Percentiles rank a stretch among this genome's conserved stretches.
Evolutionary conservation across 2,888 invertebrate species (phyloP).

Genomic region (Latheticus oryzae): DNA sequence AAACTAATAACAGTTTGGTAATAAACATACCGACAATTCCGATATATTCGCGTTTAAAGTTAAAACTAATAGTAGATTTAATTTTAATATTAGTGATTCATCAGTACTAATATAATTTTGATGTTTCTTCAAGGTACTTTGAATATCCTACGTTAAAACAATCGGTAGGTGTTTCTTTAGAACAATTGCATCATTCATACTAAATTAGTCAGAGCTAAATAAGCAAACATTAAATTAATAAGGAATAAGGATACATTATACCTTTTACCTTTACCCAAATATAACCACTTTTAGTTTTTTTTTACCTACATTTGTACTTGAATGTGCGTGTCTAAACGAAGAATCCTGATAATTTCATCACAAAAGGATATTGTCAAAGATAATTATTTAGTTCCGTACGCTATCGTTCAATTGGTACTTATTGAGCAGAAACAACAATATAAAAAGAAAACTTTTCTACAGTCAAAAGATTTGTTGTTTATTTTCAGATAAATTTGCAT

Average conservation of each 20-base stretch:
- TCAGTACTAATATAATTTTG: constrained; percentile 21
- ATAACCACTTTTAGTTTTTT: constrained; percentile 22
- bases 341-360: constrained; percentile 73
- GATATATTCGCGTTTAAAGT: no score
- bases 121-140: constrained; percentile 28
- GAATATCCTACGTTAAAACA: no score
- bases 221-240: neutral
- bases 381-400: constrained; percentile 85
- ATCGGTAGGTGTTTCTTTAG: constrained; percentile 10
- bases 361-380: constrained; percentile 84
- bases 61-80: no score
- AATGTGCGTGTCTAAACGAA: constrained; percentile 87
- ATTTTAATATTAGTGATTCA: constrained; percentile 18
- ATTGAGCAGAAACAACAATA: constrained; percentile 79
- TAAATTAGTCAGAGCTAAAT: neutral
- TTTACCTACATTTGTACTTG: constrained; percentile 77
- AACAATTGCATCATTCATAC: constrained; percentile 7
- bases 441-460: constrained; percentile 73
- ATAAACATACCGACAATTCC: no score
- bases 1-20: constrained; percentile 6
- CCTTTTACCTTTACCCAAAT: neutral
- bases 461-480: constrained; percentile 73
- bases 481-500: constrained; percentile 40
- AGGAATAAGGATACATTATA: no score
- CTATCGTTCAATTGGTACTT: constrained; percentile 86